phyloP scores from a whole-genome alignment of 2,797 vertebrate species.

The Spea hammondii region DNA sequence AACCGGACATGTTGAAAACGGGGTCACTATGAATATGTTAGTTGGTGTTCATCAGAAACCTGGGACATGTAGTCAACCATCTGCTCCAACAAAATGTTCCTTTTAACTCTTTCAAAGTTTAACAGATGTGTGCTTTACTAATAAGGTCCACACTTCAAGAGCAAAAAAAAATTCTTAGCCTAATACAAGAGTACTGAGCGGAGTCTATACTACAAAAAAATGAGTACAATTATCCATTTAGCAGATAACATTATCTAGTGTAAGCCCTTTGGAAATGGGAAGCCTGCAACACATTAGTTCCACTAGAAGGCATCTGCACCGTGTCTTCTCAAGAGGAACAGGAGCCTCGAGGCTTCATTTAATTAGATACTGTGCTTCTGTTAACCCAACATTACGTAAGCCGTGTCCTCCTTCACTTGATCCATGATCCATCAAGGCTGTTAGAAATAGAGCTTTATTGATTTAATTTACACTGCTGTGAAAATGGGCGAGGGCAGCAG shows the following conservation, averaged over 20 bases:
- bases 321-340: constrained; percentile 1
- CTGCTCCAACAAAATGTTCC: too few relatives aligned
- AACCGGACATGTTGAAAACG: too few relatives aligned
- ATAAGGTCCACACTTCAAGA: too few relatives aligned
- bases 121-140: too few relatives aligned
- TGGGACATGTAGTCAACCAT: too few relatives aligned
- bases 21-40: too few relatives aligned
- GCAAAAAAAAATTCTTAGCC: too few relatives aligned
- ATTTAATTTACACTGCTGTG: not conserved
- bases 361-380: constrained; percentile 16
- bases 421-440: constrained; percentile 9
- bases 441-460: not conserved
- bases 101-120: too few relatives aligned
- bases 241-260: not conserved
- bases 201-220: not conserved
- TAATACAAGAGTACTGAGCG: not conserved
- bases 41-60: too few relatives aligned
- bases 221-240: constrained; percentile 15
- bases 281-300: constrained; percentile 6
- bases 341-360: constrained; percentile 22
- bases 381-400: constrained; percentile 8
- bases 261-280: constrained; percentile 2
- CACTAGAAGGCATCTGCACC: constrained; percentile 1
- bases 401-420: not conserved
- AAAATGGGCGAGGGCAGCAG: too few relatives aligned